Evolutionary conservation across 1,140 invertebrate genomes (phyloP), one percentile per base, ranked within the genome.

Genomic region (Euborellia annulipes): DNA sequence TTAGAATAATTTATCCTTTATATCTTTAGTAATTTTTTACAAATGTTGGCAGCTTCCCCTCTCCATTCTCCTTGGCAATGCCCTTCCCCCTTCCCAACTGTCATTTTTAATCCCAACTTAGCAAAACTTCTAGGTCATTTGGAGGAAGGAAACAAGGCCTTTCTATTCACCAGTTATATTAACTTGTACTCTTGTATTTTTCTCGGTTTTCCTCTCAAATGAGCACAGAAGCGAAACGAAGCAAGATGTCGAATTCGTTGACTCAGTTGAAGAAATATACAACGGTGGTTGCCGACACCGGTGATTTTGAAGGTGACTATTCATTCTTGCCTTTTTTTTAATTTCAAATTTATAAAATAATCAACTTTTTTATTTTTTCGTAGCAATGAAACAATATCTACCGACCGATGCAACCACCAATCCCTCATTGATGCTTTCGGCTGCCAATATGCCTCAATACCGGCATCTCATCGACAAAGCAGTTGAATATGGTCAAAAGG

Each of bases 391-490:
- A 62, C 78, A 85, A 53, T 98, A 93, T 65, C 87, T 92, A 61
- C 95, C 95, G 9, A 95, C 89, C 14, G 95, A 99, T 83, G 94
- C 94, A n/a, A 99, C 96, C 0, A 99, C 96, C 17, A 99, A 99
- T 68, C 95, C 96, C 7, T 97, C 94, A 2, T 69, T 98, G 2
- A 96, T 99, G 48, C 68, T 98, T 44, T 81, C 85, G 48, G 95
- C 95, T 13, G 82, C 93, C 18, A 82, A 73, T 55, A 82, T 94
- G 72, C 80, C 88, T 13, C 84, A 92, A 58, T 98, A 99, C 63
- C 74, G 85, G 55, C 69, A 78, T 49, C 65, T 98, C 16, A 78
- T 98, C 46, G 75, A 87, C 46, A 83, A 92, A 62, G 93, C 95
- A 39, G 75, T 96, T 9, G 74, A 79, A 48, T 91, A 87, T 74